Evolutionary conservation across 2,797 vertebrate species (phyloP).

Genomic region (Lacerta viridis): DNA sequence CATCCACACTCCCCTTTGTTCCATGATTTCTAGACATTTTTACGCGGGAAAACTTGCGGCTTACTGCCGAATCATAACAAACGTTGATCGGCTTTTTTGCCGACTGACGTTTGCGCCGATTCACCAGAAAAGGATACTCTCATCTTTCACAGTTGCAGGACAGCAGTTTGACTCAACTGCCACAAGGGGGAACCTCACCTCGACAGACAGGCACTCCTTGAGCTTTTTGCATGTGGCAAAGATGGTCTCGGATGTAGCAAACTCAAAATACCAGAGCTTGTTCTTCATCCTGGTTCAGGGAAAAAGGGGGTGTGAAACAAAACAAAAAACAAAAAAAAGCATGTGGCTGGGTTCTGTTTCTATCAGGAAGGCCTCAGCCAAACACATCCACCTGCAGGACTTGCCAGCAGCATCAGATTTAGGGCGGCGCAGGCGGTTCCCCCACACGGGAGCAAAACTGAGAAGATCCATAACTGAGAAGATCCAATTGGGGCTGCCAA

Average conservation of each 20-base stretch:
- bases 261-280: constrained; percentile 96
- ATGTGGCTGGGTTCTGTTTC: background rate
- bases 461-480: too few species aligned
- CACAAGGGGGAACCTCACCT: constrained; percentile 79
- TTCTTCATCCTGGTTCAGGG: constrained; percentile 90
- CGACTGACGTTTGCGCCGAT: too few species aligned
- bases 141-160: background rate
- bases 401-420: too few species aligned
- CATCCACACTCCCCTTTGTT: background rate
- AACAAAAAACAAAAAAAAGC: too few species aligned
- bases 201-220: constrained; percentile 87
- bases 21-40: too few species aligned
- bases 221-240: constrained; percentile 93
- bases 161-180: background rate
- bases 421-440: too few species aligned
- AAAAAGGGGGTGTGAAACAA: background rate
- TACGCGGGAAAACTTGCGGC: too few species aligned
- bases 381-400: background rate
- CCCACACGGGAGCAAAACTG: too few species aligned
- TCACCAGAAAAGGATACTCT: too few species aligned
- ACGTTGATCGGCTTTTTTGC: too few species aligned
- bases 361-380: background rate
- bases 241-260: constrained; percentile 93
- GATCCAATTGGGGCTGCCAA: too few species aligned
- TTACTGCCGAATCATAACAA: too few species aligned